Evolutionary conservation across 1,140 invertebrate genomes (phyloP).

Genomic region (Pemphigus obesinymphae): DNA sequence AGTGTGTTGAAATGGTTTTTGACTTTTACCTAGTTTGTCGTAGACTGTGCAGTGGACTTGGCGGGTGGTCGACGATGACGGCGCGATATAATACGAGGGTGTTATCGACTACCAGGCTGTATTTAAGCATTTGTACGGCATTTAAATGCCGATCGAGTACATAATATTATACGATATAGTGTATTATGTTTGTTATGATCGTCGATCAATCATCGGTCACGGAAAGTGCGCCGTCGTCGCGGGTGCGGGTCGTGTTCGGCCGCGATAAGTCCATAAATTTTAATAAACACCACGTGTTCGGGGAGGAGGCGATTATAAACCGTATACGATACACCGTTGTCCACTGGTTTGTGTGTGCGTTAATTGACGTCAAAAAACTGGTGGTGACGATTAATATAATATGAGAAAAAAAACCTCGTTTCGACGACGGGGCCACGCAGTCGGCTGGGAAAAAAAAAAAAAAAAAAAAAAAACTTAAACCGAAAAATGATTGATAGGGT

Average conservation of each 20-base stretch:
- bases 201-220: constrained; percentile 9
- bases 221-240: neutral
- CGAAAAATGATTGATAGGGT: constrained; percentile 16
- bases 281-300: constrained; percentile 10
- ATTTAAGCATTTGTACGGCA: neutral
- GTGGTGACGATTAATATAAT: neutral
- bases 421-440: neutral
- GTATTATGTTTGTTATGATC: neutral
- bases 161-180: too few species aligned
- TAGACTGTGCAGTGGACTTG: too few species aligned
- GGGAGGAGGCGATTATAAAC: neutral
- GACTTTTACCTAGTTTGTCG: too few species aligned
- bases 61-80: too few species aligned
- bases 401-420: neutral
- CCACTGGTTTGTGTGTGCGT: neutral
- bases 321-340: neutral
- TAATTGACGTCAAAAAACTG: constrained; percentile 1
- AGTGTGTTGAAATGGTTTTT: too few species aligned
- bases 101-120: too few species aligned
- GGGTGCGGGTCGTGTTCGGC: neutral
- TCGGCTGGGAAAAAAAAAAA: neutral
- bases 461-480: neutral
- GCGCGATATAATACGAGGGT: too few species aligned
- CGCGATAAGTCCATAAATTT: constrained; percentile 13
- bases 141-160: neutral